phyloP scores from a whole-genome alignment of 2,797 vertebrate species.

The Erpetoichthys calabaricus region DNA sequence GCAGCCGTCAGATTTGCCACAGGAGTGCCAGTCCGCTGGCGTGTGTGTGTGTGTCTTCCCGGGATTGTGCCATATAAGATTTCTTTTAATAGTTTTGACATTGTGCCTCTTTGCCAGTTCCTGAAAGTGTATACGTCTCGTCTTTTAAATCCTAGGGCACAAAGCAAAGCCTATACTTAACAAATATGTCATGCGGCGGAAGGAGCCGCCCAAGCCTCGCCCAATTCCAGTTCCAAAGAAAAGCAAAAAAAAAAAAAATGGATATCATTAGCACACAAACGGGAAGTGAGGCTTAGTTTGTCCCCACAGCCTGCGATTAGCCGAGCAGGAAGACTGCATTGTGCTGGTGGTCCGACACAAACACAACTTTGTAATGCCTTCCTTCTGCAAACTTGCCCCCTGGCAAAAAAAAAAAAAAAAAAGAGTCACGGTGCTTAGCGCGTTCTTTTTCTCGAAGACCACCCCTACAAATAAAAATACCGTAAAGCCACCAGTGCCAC shows the following conservation, averaged over 20 bases:
- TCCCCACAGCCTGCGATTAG: constrained; percentile 48
- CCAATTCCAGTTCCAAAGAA: constrained; percentile 39
- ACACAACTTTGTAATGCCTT: constrained; percentile 37
- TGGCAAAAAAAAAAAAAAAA: too few relatives aligned
- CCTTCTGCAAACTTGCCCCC: constrained; percentile 22
- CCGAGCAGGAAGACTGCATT: constrained; percentile 44
- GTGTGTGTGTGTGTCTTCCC: constrained; percentile 18
- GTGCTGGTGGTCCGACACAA: constrained; percentile 43
- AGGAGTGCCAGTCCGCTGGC: constrained; percentile 14
- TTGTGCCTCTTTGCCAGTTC: constrained; percentile 31
- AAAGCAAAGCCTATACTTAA: constrained; percentile 51
- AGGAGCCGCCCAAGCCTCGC: constrained; percentile 56
- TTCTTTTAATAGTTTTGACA: constrained; percentile 30
- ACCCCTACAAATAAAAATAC: too few relatives aligned
- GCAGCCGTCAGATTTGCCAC: constrained; percentile 17
- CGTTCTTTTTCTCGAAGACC: too few relatives aligned
- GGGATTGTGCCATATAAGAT: constrained; percentile 29
- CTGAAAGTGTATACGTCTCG: constrained; percentile 41
- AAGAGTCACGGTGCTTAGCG: too few relatives aligned
- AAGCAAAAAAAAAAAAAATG: constrained; percentile 33
- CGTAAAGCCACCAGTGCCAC: too few relatives aligned
- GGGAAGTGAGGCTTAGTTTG: constrained; percentile 51
- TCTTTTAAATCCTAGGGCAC: constrained; percentile 43
- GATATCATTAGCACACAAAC: constrained; percentile 51
- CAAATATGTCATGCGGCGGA: constrained; percentile 53